Conservation (phyloP, 2,113 vertebrate species). For the Cinclus cinclus region DNA sequence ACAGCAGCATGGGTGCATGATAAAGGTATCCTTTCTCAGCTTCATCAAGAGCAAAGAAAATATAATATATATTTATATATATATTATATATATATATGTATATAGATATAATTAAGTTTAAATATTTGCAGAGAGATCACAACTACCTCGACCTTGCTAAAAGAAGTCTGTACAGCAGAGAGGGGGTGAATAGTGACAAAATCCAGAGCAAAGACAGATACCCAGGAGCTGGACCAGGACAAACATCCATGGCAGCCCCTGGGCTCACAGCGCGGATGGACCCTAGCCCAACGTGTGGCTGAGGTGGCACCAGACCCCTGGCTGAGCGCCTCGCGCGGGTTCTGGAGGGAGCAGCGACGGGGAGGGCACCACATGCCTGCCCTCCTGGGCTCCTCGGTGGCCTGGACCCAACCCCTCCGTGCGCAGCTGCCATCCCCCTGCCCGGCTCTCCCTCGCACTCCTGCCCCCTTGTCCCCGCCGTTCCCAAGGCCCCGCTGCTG, state of each 20-base stretch:
- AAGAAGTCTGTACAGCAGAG: conserved; percentile 67
- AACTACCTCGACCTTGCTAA: conserved; percentile 65
- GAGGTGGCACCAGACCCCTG: neutral
- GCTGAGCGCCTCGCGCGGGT: neutral
- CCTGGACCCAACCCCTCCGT: rapidly evolving
- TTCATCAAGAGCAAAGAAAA: conserved; percentile 79
- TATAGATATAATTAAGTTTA: conserved; percentile 78
- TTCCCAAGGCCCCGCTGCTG: neutral
- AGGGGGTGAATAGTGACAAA: conserved; percentile 43
- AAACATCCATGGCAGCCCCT: neutral
- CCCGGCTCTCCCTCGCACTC: neutral
- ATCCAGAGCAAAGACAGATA: conserved; percentile 18
- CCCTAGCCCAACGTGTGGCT: neutral
- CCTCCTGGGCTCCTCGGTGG: neutral
- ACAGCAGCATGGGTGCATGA: conserved; percentile 76
- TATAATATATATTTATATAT: conserved; percentile 79
- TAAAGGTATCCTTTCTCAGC: conserved; percentile 69
- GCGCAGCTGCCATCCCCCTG: neutral
- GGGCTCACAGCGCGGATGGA: neutral
- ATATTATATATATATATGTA: conserved; percentile 72
- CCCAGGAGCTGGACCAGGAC: neutral
- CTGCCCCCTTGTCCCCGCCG: neutral
- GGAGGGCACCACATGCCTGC: neutral
- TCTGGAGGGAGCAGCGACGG: neutral
- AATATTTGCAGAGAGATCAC: conserved; percentile 77